phyloP scores from a whole-genome alignment of 2,888 invertebrate genomes.

The Adineta ricciae region DNA sequence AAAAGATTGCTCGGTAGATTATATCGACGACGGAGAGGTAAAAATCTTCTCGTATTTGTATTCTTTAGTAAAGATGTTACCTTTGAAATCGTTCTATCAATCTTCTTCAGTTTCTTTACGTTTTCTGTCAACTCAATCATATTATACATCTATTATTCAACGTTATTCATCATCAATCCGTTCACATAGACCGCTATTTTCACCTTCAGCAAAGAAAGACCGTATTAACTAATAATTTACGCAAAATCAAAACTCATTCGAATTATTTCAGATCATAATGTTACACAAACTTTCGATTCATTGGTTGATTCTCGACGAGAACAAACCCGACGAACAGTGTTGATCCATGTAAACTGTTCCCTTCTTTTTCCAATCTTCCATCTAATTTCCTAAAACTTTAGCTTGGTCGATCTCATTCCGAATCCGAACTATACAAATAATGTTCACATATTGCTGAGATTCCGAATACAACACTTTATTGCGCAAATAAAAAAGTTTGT shows the following conservation, averaged over 20 bases:
- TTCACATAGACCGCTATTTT: neutral
- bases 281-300: neutral
- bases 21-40: neutral
- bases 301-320: neutral
- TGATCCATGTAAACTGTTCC: neutral
- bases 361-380: neutral
- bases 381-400: neutral
- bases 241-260: neutral
- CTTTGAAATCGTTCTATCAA: neutral
- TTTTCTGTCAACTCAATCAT: neutral
- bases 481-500: neutral
- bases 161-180: neutral
- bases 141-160: neutral
- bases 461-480: conserved; percentile 1
- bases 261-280: neutral
- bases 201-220: neutral
- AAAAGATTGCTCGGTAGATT: too few species aligned
- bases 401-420: neutral
- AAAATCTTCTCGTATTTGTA: neutral
- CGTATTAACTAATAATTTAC: neutral
- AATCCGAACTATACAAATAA: neutral
- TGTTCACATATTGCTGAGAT: neutral
- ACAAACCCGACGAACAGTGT: neutral
- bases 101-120: neutral
- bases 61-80: neutral